Base-by-base conservation (phyloP, 2,113 vertebrate species). In the Hydrochoerus hydrochaeris region DNA sequence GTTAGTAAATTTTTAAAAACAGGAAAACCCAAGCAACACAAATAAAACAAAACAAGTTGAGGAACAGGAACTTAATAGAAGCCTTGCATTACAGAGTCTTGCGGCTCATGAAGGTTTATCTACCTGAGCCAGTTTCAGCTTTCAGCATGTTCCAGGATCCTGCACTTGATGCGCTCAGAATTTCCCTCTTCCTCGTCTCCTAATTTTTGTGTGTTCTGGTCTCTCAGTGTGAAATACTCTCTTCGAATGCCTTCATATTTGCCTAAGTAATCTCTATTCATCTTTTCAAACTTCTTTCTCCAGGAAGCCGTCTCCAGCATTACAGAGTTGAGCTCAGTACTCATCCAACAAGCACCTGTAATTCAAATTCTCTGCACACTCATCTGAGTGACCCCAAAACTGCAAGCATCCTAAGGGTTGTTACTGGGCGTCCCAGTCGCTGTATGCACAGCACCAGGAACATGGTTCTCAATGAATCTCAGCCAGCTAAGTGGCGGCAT, bases 11-110 rank as follows among this genome's bases (percentile, higher is more conserved):
- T 35, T 81, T 54, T 44, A 35, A 93, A 97, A 92, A 81, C 0
- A 80, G 41, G 30, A 87, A 95, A 95, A 85, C 24, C 20, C 35
- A 73, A 85, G 57, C 49, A 89, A 46, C 19, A 90, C 58, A 93
- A 82, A 96, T 52, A 35, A 86, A 86, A 22, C 49, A 77, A 87
- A 96, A 71, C 24, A 85, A 30, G 52, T 17, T 38, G 57, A 35
- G 22, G 38, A 24, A 96, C 41, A 87, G 57, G n/a, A 97, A 24
- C 35, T 16, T 3, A 12, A 28, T 63, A 54, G 20, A 58, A 93
- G 46, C 86, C 54, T 71, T 49, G 26, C 7, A 49, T 2, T 16
- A 46, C 30, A 10, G 26, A 24, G 26, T 30, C 73, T 1, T 28
- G 14, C n/a, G 32, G n/a, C 5, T 75, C 49, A 24, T 0, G 0